Evolutionary conservation across 2,113 vertebrate genomes (phyloP), one percentile per base, ranked within the genome.

Genomic region (Varanus komodoensis): DNA sequence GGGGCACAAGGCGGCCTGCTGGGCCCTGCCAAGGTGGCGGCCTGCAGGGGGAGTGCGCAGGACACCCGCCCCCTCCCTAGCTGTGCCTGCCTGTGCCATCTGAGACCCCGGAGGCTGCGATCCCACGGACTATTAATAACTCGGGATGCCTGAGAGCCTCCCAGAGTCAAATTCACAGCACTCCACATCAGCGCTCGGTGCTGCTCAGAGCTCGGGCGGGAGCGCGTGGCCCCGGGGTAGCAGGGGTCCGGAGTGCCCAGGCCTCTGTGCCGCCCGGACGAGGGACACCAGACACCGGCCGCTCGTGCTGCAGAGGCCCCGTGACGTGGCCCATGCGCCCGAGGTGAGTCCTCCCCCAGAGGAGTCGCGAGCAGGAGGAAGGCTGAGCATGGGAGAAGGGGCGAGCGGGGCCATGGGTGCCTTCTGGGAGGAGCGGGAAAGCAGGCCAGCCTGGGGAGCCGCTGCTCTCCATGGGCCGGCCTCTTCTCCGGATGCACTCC

Each of bases 81-180:
- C 94, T 92, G 95, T 93, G 95, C 96, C 57, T 61, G 89, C 89
- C 92, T 74, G 92, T 96, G 97, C 96, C 95, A 97, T 97, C 94
- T 95, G 97, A 97, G 96, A 94, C 95, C 91, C 95, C 95, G 93
- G 25, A 92, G 91, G 90, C 93, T 23, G 74, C 92, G 94, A 86
- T 87, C 92, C 92, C 6, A 17, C 74, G 92, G 95, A 93, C 97
- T 99, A 99, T 98, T 98, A 98, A 98, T 99, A 99, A 97, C 93
- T 23, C 2, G 95, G 96, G 97, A 98, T 97, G 98, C 98, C 98
- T 98, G 97, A 97, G 48, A 68, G 97, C 95, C 97, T 97, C 96
- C 97, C 97, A 97, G 96, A 96, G 96, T 97, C 96, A 96, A 98
- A 98, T 98, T 98, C 97, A 96, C 97, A 91, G 95, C 94, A 97